These are phyloP conservation scores for Hyperoodon ampullatus DNA, from an alignment of 2,113 vertebrate species.

Conservation along the genomic window DNA sequence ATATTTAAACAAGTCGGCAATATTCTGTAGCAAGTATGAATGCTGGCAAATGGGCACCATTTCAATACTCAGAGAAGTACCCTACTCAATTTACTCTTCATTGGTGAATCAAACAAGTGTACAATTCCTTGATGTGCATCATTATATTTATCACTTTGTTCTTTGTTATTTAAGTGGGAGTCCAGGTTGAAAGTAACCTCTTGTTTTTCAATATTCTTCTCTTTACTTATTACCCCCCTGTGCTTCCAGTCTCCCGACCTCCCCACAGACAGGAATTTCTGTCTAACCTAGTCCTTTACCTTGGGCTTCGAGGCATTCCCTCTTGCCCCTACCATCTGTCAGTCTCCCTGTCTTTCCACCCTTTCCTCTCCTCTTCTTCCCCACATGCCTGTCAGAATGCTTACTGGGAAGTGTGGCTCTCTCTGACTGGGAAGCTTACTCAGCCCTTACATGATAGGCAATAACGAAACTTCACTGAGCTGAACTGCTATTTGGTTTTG, in stretches of 20 bases:
- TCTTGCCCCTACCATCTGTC: conserved; percentile 59
- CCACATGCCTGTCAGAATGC: neutral
- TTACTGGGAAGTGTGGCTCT: neutral
- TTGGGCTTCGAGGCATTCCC: conserved; percentile 21
- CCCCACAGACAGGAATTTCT: neutral
- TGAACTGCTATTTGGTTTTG: neutral
- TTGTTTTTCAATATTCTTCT: neutral
- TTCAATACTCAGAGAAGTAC: neutral
- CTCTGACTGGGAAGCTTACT: neutral
- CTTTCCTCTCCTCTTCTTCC: neutral
- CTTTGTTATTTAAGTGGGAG: neutral
- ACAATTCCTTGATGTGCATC: neutral
- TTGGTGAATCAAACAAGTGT: neutral
- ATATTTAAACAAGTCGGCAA: neutral
- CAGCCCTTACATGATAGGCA: neutral
- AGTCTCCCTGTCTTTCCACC: neutral
- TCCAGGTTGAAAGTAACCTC: neutral
- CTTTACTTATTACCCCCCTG: neutral
- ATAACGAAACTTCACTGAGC: conserved; percentile 11
- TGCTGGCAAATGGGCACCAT: neutral
- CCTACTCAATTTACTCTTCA: neutral
- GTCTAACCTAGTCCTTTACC: neutral
- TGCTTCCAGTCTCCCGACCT: accelerated
- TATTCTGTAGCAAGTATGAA: neutral
- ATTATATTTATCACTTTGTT: neutral